Evolutionary conservation across 2,797 vertebrate genomes (phyloP).

Genomic region (Fistularia tabacaria): DNA sequence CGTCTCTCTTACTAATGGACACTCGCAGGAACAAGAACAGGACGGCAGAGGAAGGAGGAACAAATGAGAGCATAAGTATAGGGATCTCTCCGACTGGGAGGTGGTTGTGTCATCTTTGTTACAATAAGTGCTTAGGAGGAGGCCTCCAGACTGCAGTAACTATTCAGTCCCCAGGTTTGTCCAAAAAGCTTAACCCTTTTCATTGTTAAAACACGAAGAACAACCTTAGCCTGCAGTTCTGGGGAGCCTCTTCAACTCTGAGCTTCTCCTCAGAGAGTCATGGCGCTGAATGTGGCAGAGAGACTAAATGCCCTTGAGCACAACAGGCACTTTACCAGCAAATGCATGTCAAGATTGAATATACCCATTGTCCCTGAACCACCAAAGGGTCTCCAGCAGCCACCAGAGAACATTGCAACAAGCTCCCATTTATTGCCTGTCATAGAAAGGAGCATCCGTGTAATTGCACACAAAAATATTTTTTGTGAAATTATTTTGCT

Average conservation of each 20-base stretch:
- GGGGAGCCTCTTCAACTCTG: slow-evolving; percentile 41
- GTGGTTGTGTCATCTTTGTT: slow-evolving; percentile 66
- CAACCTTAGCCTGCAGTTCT: slow-evolving; percentile 40
- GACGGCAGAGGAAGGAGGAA: slow-evolving; percentile 27
- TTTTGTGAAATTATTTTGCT: slow-evolving; percentile 38
- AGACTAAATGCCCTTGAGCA: slow-evolving; percentile 70
- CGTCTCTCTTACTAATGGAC: slow-evolving; percentile 29
- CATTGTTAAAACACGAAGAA: slow-evolving; percentile 37
- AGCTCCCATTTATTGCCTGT: slow-evolving; percentile 54
- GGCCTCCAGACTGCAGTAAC: slow-evolving; percentile 50
- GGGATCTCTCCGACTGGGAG: slow-evolving; percentile 46
- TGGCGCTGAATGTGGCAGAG: slow-evolving; percentile 40
- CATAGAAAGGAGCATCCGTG: slow-evolving; percentile 61
- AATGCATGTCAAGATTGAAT: slow-evolving; percentile 78
- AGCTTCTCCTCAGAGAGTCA: slow-evolving; percentile 56
- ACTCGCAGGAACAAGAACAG: slow-evolving; percentile 36
- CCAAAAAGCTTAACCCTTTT: slow-evolving; percentile 66
- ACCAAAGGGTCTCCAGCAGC: slow-evolving; percentile 44
- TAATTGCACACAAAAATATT: slow-evolving; percentile 73
- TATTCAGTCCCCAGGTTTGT: slow-evolving; percentile 48
- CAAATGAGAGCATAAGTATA: slow-evolving; percentile 29
- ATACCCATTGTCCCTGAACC: slow-evolving; percentile 68
- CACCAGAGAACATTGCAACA: slow-evolving; percentile 49
- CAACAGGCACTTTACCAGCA: slow-evolving; percentile 74
- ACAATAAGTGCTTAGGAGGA: slow-evolving; percentile 61